Evolutionary conservation across 2,113 vertebrate species (phyloP).

Genomic region (cat (Felis catus)): F.catus_Fca126_mat1.0 CM031416.1:75986001-75986500

Average conservation of each 20-base stretch:
- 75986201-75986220: neutral
- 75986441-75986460: conserved; percentile 88
- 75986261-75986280: conserved; percentile 78
- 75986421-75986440: conserved; percentile 86
- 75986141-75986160: neutral
- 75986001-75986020: neutral
- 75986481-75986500: conserved; percentile 88
- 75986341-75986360: conserved; percentile 86
- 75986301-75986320: conserved; percentile 81
- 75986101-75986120: neutral
- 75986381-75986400: conserved; percentile 89
- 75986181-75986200: conserved; percentile 30
- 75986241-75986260: conserved; percentile 75
- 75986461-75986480: conserved; percentile 89
- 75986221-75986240: neutral
- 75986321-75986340: conserved; percentile 83
- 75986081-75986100: neutral
- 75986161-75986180: neutral
- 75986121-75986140: neutral
- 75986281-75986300: conserved; percentile 79
- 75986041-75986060: conserved; percentile 30
- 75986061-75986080: neutral
- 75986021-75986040: neutral
- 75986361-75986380: conserved; percentile 88
- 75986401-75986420: conserved; percentile 89